phyloP scores from a whole-genome alignment of 2,113 vertebrate species.

The Onychostoma macrolepis region DNA sequence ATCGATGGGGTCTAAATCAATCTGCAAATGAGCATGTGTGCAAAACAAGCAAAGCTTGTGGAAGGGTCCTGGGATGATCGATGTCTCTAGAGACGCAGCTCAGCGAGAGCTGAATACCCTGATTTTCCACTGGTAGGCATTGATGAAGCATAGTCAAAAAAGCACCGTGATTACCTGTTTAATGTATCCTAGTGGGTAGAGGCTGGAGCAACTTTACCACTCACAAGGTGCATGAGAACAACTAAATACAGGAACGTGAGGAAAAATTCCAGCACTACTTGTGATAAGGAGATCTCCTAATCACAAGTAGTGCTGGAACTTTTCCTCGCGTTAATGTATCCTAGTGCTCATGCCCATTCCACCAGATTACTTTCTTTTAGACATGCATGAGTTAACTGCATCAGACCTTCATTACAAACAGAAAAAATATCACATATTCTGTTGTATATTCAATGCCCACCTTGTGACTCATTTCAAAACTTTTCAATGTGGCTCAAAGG shows the following conservation, averaged over 20 bases:
- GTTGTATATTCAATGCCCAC: slow-evolving; percentile 8
- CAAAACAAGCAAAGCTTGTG: slow-evolving; percentile 52
- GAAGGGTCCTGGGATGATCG: slow-evolving; percentile 47
- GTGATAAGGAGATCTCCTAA: too few relatives aligned
- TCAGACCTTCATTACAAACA: slow-evolving; percentile 23
- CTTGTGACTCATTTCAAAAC: slow-evolving; percentile 1
- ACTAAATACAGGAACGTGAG: too few relatives aligned
- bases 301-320: too few relatives aligned
- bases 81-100: slow-evolving; percentile 51
- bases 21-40: slow-evolving; percentile 60
- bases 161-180: slow-evolving; percentile 36
- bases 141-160: slow-evolving; percentile 36
- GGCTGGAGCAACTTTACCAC: too few relatives aligned
- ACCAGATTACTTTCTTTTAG: slow-evolving; percentile 27
- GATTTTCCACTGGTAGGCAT: slow-evolving; percentile 44
- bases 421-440: slow-evolving; percentile 25
- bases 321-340: slow-evolving; percentile 22
- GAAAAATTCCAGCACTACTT: too few relatives aligned
- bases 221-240: too few relatives aligned
- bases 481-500: not conserved
- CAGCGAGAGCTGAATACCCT: slow-evolving; percentile 43
- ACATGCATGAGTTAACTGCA: slow-evolving; percentile 29
- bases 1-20: slow-evolving; percentile 57
- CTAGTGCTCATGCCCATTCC: slow-evolving; percentile 2
- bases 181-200: not conserved